phyloP scores from a whole-genome alignment of 2,113 vertebrate genomes.

The Rallus limicola region DNA sequence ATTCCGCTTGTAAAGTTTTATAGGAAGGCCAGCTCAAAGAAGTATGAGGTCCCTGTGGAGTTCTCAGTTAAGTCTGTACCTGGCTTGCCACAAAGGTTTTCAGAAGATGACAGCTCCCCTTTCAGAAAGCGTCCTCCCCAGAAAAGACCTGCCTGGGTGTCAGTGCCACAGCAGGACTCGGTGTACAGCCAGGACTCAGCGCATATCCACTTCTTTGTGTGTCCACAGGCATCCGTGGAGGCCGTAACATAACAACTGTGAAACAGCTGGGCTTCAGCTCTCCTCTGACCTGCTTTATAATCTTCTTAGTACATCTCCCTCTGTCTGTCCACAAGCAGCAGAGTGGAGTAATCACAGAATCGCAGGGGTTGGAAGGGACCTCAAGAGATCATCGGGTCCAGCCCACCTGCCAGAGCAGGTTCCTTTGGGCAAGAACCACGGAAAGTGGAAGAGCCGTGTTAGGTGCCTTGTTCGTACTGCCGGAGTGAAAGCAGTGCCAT shows the following conservation, averaged over 20 bases:
- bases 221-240: background rate
- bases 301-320: background rate
- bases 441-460: background rate
- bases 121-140: background rate
- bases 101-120: background rate
- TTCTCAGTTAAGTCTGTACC: background rate
- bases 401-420: too few species aligned
- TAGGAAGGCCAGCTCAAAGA: background rate
- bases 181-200: background rate
- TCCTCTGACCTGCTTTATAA: background rate
- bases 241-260: background rate
- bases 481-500: background rate
- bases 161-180: background rate
- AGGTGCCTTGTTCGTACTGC: background rate
- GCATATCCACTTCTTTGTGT: accelerated
- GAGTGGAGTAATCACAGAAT: background rate
- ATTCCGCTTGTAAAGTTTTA: background rate
- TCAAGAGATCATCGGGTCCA: too few species aligned
- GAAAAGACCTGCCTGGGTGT: background rate
- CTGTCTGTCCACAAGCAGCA: background rate
- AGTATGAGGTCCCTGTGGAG: background rate
- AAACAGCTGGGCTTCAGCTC: background rate
- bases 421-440: too few species aligned
- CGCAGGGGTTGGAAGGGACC: too few species aligned
- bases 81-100: background rate